Percentiles rank a stretch among this genome's conserved stretches.
phyloP scores from a whole-genome alignment of 2,888 invertebrate species.

The Philereme vetulata region DNA sequence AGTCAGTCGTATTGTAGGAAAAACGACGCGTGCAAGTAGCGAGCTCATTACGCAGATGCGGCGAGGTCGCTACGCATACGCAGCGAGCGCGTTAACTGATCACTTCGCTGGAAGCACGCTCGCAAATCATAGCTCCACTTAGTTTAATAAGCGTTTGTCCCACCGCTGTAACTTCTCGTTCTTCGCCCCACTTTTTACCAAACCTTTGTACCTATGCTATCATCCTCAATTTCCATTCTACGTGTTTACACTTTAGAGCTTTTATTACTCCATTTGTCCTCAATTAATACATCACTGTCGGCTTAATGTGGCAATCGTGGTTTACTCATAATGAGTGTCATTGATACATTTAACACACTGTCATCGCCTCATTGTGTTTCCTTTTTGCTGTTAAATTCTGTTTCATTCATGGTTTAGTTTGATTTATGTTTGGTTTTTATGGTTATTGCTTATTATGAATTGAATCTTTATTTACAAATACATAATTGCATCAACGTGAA shows the following conservation, averaged over 20 bases:
- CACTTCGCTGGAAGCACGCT: too few relatives aligned
- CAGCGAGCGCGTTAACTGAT: too few relatives aligned
- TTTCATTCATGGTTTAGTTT: conserved; percentile 13
- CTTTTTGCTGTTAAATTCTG: conserved; percentile 17
- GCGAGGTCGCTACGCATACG: too few relatives aligned
- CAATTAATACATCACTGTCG: conserved; percentile 36
- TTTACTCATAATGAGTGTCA: conserved; percentile 35
- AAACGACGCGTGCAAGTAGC: too few relatives aligned
- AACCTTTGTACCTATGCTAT: neutral
- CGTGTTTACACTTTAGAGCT: conserved; percentile 17
- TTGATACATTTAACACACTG: conserved; percentile 36
- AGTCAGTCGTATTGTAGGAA: too few relatives aligned
- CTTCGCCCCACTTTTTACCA: neutral
- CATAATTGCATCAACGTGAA: neutral
- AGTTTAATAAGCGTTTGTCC: neutral
- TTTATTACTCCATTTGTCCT: conserved; percentile 35
- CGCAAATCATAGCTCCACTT: too few relatives aligned
- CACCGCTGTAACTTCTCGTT: neutral
- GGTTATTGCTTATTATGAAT: neutral
- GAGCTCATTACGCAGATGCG: too few relatives aligned
- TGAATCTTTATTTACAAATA: conserved; percentile 1
- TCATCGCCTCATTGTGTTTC: conserved; percentile 31
- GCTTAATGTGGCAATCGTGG: conserved; percentile 37
- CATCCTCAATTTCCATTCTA: conserved; percentile 30
- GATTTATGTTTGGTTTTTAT: conserved; percentile 11